Evolutionary conservation across 2,113 vertebrate species (phyloP).

Genomic region (Saguinus imperator): DNA sequence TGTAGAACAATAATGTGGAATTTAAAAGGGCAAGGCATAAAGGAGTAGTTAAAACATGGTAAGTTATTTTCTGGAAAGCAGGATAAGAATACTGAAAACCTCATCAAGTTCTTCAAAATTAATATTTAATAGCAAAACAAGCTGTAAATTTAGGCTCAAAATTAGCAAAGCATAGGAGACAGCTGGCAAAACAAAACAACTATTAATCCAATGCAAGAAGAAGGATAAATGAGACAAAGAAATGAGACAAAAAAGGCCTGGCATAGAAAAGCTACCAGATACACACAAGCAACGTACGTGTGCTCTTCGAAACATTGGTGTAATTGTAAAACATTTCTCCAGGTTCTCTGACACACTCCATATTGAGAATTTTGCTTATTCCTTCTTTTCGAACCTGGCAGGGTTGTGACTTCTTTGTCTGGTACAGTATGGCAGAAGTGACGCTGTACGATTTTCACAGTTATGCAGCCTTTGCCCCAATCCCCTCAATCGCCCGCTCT

Average conservation of each 20-base stretch:
- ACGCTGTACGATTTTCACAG: too few species aligned
- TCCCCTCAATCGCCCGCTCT: background rate
- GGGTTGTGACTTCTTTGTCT: background rate
- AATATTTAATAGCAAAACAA: background rate
- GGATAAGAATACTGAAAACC: background rate
- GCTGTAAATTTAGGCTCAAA: background rate
- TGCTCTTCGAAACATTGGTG: background rate
- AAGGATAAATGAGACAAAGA: background rate
- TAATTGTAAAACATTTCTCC: background rate
- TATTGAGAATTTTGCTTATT: background rate
- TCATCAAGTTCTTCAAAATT: background rate
- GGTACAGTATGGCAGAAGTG: background rate
- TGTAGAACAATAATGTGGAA: background rate
- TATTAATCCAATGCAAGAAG: background rate
- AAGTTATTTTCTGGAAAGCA: background rate
- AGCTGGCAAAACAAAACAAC: background rate
- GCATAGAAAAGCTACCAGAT: background rate
- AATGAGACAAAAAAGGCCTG: background rate
- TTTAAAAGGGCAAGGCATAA: background rate
- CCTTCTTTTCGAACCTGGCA: background rate
- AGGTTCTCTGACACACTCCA: background rate
- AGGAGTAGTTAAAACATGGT: background rate
- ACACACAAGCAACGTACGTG: background rate
- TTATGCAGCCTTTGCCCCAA: too few species aligned
- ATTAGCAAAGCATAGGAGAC: background rate